Conservation (phyloP, 2,113 vertebrate species). For the Urocitellus parryii region DNA sequence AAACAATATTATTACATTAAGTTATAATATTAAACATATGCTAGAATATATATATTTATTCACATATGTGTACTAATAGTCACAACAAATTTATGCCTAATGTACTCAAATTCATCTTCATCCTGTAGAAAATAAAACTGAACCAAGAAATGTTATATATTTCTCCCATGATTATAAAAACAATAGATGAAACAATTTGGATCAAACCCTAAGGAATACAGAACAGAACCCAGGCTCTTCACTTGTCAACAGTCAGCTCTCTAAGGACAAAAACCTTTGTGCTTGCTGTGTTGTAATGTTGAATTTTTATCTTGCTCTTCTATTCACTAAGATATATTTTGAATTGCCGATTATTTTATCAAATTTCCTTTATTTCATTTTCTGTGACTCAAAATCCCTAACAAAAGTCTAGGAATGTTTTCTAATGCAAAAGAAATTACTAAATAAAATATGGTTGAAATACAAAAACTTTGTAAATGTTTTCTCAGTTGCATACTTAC, state of each 20-base stretch:
- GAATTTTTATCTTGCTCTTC: neutral
- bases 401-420: neutral
- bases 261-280: neutral
- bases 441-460: conserved; percentile 28
- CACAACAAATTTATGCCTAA: neutral
- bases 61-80: neutral
- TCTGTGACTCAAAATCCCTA: neutral
- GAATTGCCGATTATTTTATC: neutral
- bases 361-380: neutral
- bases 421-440: neutral
- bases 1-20: neutral
- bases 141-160: neutral
- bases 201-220: neutral
- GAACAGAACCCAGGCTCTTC: neutral
- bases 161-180: neutral
- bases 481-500: neutral
- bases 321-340: neutral
- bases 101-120: neutral
- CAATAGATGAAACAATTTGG: neutral
- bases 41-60: neutral
- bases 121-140: neutral
- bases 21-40: neutral
- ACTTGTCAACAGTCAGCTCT: neutral
- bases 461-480: neutral
- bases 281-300: neutral